Evolutionary conservation across 2,888 invertebrate genomes (phyloP).

Genomic region (Myopa testacea): DNA sequence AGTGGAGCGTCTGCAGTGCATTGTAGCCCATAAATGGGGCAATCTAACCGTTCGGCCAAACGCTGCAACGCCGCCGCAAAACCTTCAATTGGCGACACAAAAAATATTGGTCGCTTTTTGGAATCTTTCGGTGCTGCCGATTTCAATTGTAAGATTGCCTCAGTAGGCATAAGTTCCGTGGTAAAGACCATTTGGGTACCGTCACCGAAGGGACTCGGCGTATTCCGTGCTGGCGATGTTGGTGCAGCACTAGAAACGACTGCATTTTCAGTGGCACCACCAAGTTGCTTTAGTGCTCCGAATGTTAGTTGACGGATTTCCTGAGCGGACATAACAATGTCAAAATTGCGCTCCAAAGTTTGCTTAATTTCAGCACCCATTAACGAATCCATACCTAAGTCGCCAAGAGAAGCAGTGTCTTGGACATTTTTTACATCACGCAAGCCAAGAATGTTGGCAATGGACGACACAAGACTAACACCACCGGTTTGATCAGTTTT

Average conservation of each 20-base stretch:
- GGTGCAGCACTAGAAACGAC: constrained; percentile 48
- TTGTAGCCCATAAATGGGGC: constrained; percentile 90
- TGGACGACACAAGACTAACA: constrained; percentile 78
- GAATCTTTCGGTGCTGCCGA: constrained; percentile 66
- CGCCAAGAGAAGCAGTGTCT: constrained; percentile 83
- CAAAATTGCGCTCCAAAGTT: constrained; percentile 91
- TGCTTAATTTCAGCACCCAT: constrained; percentile 99
- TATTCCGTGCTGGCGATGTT: constrained; percentile 52
- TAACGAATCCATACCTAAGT: constrained; percentile 97
- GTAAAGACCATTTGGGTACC: constrained; percentile 72
- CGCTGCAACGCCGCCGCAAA: constrained; percentile 78
- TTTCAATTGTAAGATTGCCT: constrained; percentile 77
- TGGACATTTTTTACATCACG: constrained; percentile 87
- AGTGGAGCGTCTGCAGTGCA: constrained; percentile 83
- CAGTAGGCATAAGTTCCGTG: constrained; percentile 80
- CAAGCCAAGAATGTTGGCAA: constrained; percentile 90
- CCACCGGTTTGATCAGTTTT: constrained; percentile 73
- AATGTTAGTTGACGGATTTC: constrained; percentile 90
- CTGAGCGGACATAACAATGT: constrained; percentile 88
- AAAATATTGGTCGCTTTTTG: constrained; percentile 73
- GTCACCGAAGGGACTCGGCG: constrained; percentile 65
- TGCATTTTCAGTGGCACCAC: constrained; percentile 55
- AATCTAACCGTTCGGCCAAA: constrained; percentile 79
- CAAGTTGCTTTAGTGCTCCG: constrained; percentile 75
- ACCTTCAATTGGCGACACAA: constrained; percentile 91